Base-by-base conservation (phyloP, 2,888 invertebrate genomes). In the Agrypnus murinus region DNA sequence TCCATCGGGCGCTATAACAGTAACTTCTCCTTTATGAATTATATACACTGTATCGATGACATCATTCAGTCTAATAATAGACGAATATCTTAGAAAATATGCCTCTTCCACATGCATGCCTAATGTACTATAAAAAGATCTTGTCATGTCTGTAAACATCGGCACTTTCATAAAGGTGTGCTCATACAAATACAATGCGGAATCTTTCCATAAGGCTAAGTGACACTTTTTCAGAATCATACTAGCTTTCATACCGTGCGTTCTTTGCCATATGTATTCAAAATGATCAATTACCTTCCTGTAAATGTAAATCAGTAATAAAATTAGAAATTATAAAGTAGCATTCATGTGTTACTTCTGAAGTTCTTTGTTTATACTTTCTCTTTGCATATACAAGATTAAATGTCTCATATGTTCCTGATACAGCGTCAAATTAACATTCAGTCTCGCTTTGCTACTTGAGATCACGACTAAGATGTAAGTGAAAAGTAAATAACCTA, bases 401-500 rank as follows among this genome's bases (percentile, higher is more conserved):
- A 80, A 66, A 59, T 78, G 76, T 9, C 67, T 72, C 75, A 78
- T 77, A 40, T 77, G 70, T 50, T 79, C 75, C 68, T 78, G 78
- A 55, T 78, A 79, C 9, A 72, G 38, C 0, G 78, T 75, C 38
- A 79, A 63, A 66, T 78, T 77, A 32, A 74, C 45, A 57, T 79
- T 77, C 14, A 78, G 55, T 32, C 70, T 72, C 6, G 77, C 73
- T 66, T 75, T 78, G 6, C 73, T 72, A 53, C 77, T 79, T 15
- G 77, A 69, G 25, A 79, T 75, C 3, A 74, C 66, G 1, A 80
- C 78, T 10, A 79, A 59, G 12, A 79, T 74, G 65, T 80, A 78
- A 1, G 78, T 78, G 43, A 78, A 78, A 71, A 77, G 74, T 53
- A 80, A 67, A 59, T 78, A 80, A 12, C 79, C 78, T 76, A 40